Evolutionary conservation across 1,140 invertebrate genomes (phyloP), one percentile per base, ranked within the genome.

Genomic region (Psix sp.): DNA sequence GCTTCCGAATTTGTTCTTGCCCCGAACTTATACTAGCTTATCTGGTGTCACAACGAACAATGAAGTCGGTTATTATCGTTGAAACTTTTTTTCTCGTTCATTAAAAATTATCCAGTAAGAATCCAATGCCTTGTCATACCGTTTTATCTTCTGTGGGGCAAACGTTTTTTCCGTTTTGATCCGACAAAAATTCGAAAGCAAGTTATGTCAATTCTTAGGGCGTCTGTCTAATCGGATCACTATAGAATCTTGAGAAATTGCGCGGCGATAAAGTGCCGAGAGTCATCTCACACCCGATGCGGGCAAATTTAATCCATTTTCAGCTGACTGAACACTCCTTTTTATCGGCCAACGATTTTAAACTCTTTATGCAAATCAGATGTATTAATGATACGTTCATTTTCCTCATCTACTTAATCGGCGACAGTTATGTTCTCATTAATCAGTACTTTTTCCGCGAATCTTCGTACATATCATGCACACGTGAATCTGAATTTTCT

Each of bases 161-260:
- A 5, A 1, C 39, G 24, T 2, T 49, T 49, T 60, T 49, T 48
- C 2, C 16, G 4, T 36, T 15, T 13, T 16, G n/a, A 42, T 26
- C n/a, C 20, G 35, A 39, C 42, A 21, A 45, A 63, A 52, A 21
- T 48, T 21, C 52, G 9, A 10, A 20, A 35, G 17, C 49, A 11
- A 70, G 31, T 60, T 42, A 52, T 48, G 46, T 26, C 33, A 40
- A 52, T 51, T 38, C 31, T 68, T 40, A 33, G 24, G 20, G 56
- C 15, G 46, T 68, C 35, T 40, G 24, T 70, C 54, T 70, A 70
- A 70, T 70, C 54, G 56, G 66, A 70, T 70, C 66, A 54, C 48
- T 20, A 39, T 43, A 42, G 62, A 70, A 60, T 70, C 66, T 70
- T 70, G 66, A 70, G 66, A 60, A 70, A 70, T 70, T 70, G 66